Percentiles rank a stretch among this genome's conserved stretches.
These are phyloP conservation scores for Drosophila falleni DNA, from an alignment of 2,888 invertebrate species.

Conservation along the genomic window DNA sequence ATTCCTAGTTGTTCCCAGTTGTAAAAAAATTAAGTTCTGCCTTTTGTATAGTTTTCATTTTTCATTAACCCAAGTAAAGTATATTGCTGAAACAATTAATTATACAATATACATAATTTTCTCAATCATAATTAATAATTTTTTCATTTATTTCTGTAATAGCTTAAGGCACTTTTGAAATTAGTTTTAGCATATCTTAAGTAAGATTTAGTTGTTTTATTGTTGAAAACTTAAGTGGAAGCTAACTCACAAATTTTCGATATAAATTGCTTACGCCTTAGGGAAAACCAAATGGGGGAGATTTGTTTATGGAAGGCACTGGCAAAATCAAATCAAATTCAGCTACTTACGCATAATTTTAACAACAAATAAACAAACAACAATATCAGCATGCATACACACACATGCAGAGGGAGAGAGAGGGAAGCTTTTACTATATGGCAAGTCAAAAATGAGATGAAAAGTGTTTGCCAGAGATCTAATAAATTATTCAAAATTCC, in stretches of 20 bases:
- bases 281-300: neutral
- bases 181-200: neutral
- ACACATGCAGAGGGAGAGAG: neutral
- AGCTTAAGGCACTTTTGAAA: neutral
- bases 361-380: constrained; percentile 37
- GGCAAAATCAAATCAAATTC: constrained; percentile 44
- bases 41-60: too few relatives aligned
- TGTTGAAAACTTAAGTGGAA: constrained; percentile 13
- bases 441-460: constrained; percentile 36
- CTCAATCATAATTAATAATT: neutral
- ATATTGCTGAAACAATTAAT: neutral
- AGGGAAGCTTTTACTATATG: neutral
- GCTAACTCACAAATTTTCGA: constrained; percentile 20
- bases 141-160: neutral
- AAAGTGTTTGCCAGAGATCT: constrained; percentile 43
- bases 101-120: neutral
- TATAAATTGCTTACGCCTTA: constrained; percentile 21
- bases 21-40: too few relatives aligned
- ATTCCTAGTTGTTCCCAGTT: too few relatives aligned
- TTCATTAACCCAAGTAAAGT: too few relatives aligned
- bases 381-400: constrained; percentile 10
- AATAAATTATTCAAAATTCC: constrained; percentile 65
- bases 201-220: constrained; percentile 1
- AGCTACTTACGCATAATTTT: constrained; percentile 46
- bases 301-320: neutral